Evolutionary conservation across 2,113 vertebrate species (phyloP).

Genomic region (Oncorhynchus gorbuscha): DNA sequence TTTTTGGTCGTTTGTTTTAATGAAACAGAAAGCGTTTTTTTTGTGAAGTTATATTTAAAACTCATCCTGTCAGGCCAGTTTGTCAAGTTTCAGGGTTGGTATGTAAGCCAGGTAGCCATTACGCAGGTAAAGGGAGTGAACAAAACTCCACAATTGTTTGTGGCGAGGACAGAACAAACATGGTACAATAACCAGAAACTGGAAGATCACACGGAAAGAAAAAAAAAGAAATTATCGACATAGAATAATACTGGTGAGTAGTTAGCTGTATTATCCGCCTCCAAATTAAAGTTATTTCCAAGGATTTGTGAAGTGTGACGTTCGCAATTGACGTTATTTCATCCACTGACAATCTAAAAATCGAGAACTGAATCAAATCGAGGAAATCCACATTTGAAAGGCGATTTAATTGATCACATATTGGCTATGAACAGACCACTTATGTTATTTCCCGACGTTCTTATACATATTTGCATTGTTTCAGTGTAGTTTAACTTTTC

Average conservation of each 20-base stretch:
- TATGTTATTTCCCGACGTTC: too few species aligned
- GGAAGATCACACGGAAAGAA: neutral
- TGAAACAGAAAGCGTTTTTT: neutral
- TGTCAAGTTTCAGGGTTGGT: slow-evolving; percentile 9
- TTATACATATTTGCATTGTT: too few species aligned
- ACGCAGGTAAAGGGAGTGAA: slow-evolving; percentile 30
- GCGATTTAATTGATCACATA: too few species aligned
- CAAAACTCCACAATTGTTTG: slow-evolving; percentile 2
- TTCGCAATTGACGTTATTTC: neutral
- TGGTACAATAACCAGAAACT: slow-evolving; percentile 7
- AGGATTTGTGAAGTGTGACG: neutral
- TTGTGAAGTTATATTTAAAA: neutral
- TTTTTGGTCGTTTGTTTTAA: neutral
- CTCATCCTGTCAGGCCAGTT: slow-evolving; percentile 23
- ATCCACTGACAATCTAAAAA: too few species aligned
- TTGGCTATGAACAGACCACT: too few species aligned
- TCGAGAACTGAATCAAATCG: too few species aligned
- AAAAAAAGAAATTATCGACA: neutral
- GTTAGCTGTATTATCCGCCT: neutral
- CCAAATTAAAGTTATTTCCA: neutral
- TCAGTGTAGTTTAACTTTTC: too few species aligned
- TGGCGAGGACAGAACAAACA: slow-evolving; percentile 7
- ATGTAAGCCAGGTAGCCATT: slow-evolving; percentile 22
- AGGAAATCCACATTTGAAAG: too few species aligned
- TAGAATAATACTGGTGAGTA: slow-evolving; percentile 20